Conservation (phyloP, 1,140 invertebrate species). For the Heliconius hermathena region DNA sequence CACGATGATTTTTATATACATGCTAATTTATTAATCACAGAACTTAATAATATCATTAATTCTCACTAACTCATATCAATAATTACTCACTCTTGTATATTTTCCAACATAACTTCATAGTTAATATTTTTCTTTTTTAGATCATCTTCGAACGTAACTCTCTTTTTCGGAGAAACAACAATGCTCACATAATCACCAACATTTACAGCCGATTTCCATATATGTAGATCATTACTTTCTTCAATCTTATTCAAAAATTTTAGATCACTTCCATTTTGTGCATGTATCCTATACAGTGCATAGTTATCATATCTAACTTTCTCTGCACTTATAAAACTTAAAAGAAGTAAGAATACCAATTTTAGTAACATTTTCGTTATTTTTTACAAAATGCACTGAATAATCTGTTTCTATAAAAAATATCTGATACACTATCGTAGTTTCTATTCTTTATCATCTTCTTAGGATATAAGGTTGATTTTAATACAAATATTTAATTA, state of each 20-base stretch:
- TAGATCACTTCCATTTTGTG: slow-evolving; percentile 56
- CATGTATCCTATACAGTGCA: slow-evolving; percentile 61
- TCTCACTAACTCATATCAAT: too few relatives aligned
- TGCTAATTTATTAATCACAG: too few relatives aligned
- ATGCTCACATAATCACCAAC: slow-evolving; percentile 62
- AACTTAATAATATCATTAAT: too few relatives aligned
- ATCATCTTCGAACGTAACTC: slow-evolving; percentile 50
- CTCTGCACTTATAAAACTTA: slow-evolving; percentile 41
- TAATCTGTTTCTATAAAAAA: background rate
- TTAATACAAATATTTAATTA: background rate
- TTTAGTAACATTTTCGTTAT: slow-evolving; percentile 45
- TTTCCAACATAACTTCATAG: slow-evolving; percentile 56
- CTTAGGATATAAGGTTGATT: background rate
- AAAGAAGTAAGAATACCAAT: slow-evolving; percentile 47
- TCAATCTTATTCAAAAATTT: slow-evolving; percentile 53
- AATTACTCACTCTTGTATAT: slow-evolving; percentile 69
- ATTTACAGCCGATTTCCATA: slow-evolving; percentile 55
- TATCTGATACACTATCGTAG: slow-evolving; percentile 18
- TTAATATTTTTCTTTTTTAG: slow-evolving; percentile 52
- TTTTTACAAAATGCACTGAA: background rate
- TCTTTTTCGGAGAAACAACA: slow-evolving; percentile 56
- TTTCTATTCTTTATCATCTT: background rate
- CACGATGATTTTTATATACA: too few relatives aligned
- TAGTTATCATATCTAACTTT: slow-evolving; percentile 64
- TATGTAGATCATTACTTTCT: slow-evolving; percentile 49